Evolutionary conservation across 2,113 vertebrate genomes (phyloP), one percentile per base, ranked within the genome.

Genomic region (Verasper variegatus): DNA sequence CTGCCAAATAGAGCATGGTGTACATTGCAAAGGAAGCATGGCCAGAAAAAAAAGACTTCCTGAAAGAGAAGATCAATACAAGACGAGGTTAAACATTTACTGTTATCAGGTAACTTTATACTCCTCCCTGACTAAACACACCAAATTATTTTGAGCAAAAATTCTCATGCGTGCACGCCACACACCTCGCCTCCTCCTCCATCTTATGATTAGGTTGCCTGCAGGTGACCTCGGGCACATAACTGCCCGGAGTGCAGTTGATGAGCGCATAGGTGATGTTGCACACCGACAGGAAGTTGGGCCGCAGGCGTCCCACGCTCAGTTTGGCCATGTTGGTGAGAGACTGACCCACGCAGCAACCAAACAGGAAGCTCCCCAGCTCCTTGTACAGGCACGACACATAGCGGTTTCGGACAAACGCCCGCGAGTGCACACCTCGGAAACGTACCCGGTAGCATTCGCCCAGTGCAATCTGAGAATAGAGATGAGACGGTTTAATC

Each of bases 11-110:
- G 45, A 95, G 88, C 91, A 95, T 94, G 87, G 94, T 92, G 91
- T 95, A 96, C 95, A 94, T 95, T 26, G 95, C 91, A 3, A 95
- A 95, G 55, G 94, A 95, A 72, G 95, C 92, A 9, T 96, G 94
- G 61, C 95, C 94, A 0, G 95, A 95, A 83, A 93, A 95, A 87
- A 95, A 95, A 5, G 95, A 95, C 82, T 95, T 96, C 88, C 95
- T 96, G 93, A 59, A 92, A 93, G 54, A 91, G 18, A 88, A 80
- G 18, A 88, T 63, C 18, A 75, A 84, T 57, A 77, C 77, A 68
- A 47, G 3, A 78, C n/a, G 65, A 60, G 52, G 78, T 85, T 81
- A 88, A 15, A 68, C 21, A 83, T 86, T 68, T 78, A 65, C 74
- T 13, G 3, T 17, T 8, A 51, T 17, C 31, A 31, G 31, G 31